phyloP scores from a whole-genome alignment of 1,140 invertebrate species.

The Scaptomyza graminum region DNA sequence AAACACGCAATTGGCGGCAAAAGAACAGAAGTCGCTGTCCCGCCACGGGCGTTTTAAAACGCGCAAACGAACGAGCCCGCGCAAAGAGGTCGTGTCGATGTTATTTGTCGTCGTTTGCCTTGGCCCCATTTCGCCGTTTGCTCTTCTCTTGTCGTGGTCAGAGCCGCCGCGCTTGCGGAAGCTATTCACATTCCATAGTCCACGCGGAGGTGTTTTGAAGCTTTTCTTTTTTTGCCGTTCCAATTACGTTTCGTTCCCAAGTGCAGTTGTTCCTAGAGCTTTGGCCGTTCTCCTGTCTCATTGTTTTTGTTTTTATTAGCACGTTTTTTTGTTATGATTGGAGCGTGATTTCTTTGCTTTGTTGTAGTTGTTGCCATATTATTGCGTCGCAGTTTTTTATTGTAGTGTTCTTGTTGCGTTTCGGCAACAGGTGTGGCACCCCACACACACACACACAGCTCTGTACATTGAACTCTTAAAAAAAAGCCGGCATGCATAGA shows the following conservation, averaged over 20 bases:
- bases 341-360: constrained; percentile 67
- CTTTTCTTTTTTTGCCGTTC: constrained; percentile 8
- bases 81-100: constrained; percentile 27
- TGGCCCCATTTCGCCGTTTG: constrained; percentile 64
- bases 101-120: constrained; percentile 56
- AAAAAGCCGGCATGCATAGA: constrained; percentile 10
- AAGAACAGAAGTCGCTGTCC: constrained; percentile 59
- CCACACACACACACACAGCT: constrained; percentile 4
- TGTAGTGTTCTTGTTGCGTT: constrained; percentile 59
- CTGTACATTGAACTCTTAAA: constrained; percentile 69
- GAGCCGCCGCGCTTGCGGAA: constrained; percentile 31
- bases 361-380: constrained; percentile 51
- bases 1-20: constrained; percentile 45
- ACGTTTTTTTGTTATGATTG: constrained; percentile 61
- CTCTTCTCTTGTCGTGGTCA: constrained; percentile 30
- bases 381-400: constrained; percentile 71
- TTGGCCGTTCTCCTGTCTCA: constrained; percentile 20
- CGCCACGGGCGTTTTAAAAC: constrained; percentile 49
- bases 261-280: constrained; percentile 26
- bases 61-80: constrained; percentile 22
- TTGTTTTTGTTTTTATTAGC: constrained; percentile 9
- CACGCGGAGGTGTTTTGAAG: constrained; percentile 5
- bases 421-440: constrained; percentile 76
- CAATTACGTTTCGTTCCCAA: constrained; percentile 1
- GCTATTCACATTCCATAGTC: constrained; percentile 42